Evolutionary conservation across 1,140 invertebrate genomes (phyloP).

Genomic region (Brachionus plicatilis): DNA sequence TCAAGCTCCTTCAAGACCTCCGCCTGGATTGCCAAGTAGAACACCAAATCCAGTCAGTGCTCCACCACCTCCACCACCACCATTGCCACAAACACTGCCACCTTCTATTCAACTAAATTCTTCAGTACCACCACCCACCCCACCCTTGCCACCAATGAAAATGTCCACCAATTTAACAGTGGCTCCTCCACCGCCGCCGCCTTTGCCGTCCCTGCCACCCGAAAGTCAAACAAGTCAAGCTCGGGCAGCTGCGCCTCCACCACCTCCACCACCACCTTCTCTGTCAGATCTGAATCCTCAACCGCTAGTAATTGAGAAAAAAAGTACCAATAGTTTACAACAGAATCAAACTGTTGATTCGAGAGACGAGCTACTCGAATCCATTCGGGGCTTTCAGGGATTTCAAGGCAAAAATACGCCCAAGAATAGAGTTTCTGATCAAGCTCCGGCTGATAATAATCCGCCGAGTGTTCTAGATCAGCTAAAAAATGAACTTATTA

Average conservation of each 20-base stretch:
- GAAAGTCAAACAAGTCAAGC: neutral
- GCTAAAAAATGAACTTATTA: conserved; percentile 32
- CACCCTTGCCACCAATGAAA: conserved; percentile 3
- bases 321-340: neutral
- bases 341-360: neutral
- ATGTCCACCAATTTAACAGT: neutral
- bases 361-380: neutral
- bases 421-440: conserved; percentile 25
- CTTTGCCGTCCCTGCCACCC: neutral
- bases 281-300: neutral
- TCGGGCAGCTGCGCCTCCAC: neutral
- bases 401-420: neutral
- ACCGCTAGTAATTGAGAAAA: neutral
- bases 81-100: neutral
- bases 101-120: neutral
- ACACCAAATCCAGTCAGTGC: neutral
- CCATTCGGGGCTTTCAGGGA: conserved; percentile 37
- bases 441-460: neutral
- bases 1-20: neutral
- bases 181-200: conserved; percentile 26
- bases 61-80: conserved; percentile 10
- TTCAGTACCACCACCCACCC: neutral
- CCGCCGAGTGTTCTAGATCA: conserved; percentile 21
- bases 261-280: neutral
- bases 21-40: neutral